Percentiles rank a stretch among this genome's conserved stretches.
Conservation (phyloP, 2,888 invertebrate genomes). For the Loripinus fragilis region DNA sequence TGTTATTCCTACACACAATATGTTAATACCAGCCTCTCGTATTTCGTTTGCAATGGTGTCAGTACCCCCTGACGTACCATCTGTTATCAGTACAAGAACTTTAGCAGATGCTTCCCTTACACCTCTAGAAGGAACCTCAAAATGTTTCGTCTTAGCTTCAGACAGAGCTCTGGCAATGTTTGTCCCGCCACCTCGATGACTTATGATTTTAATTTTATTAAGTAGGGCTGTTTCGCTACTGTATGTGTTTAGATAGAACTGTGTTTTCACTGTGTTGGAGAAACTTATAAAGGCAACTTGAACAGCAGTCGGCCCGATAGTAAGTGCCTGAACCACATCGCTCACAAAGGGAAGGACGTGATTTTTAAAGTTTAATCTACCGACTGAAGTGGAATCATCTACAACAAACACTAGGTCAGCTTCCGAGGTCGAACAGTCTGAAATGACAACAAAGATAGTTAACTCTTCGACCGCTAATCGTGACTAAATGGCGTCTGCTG, state of each 20-base stretch:
- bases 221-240: slow-evolving; percentile 23
- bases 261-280: neutral
- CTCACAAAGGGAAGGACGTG: neutral
- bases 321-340: neutral
- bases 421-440: slow-evolving; percentile 27
- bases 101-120: slow-evolving; percentile 24
- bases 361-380: neutral
- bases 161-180: slow-evolving; percentile 48
- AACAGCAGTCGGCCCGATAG: neutral
- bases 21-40: neutral
- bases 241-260: slow-evolving; percentile 2
- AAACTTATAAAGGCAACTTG: slow-evolving; percentile 3
- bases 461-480: too few relatives aligned
- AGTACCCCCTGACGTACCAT: slow-evolving; percentile 38
- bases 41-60: neutral
- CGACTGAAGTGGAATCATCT: neutral
- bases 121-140: slow-evolving; percentile 33
- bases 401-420: slow-evolving; percentile 34
- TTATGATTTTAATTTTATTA: slow-evolving; percentile 26
- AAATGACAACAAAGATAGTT: too few relatives aligned
- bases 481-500: too few relatives aligned
- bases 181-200: slow-evolving; percentile 41
- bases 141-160: slow-evolving; percentile 36
- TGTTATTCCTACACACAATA: neutral
- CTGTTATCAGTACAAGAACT: slow-evolving; percentile 50